Evolutionary conservation across 2,888 invertebrate species (phyloP).

Genomic region (Andrena camellia): DNA sequence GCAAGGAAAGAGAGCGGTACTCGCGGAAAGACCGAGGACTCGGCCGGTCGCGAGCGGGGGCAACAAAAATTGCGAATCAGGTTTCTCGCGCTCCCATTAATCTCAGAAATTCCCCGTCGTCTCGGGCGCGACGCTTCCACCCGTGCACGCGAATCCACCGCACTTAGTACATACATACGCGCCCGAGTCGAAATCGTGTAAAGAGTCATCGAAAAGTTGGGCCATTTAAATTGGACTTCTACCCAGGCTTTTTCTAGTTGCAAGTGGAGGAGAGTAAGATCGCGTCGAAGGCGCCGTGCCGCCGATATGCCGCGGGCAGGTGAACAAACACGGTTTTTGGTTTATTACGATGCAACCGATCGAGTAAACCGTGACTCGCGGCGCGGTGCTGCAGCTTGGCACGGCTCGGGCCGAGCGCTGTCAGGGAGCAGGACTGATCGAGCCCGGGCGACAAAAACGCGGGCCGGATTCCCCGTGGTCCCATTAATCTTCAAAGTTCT

Average conservation of each 20-base stretch:
- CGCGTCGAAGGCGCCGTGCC: slow-evolving; percentile 14
- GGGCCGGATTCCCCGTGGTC: slow-evolving; percentile 62
- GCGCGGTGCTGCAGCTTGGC: slow-evolving; percentile 18
- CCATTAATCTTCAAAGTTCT: slow-evolving; percentile 67
- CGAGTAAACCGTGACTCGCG: slow-evolving; percentile 53
- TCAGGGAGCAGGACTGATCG: slow-evolving; percentile 58
- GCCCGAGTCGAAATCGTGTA: background rate
- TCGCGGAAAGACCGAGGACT: slow-evolving; percentile 50
- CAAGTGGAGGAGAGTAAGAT: background rate
- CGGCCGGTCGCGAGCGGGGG: background rate
- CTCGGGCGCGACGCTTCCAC: slow-evolving; percentile 20
- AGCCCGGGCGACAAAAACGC: slow-evolving; percentile 53
- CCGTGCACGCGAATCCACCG: background rate
- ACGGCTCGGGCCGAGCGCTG: slow-evolving; percentile 32
- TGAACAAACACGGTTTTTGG: slow-evolving; percentile 47
- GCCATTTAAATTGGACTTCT: background rate
- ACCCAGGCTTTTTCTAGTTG: background rate
- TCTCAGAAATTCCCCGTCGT: slow-evolving; percentile 64
- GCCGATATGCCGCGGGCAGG: slow-evolving; percentile 26
- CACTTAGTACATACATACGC: background rate
- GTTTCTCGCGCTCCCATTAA: slow-evolving; percentile 70
- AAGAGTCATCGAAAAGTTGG: background rate
- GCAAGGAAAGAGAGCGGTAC: slow-evolving; percentile 29
- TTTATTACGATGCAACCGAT: slow-evolving; percentile 52
- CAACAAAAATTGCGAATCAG: slow-evolving; percentile 73